A percentile compares a stretch with the other conserved stretches of the same genome.
phyloP scores from a whole-genome alignment of 2,797 vertebrate genomes.

The Hemibagrus guttatus region DNA sequence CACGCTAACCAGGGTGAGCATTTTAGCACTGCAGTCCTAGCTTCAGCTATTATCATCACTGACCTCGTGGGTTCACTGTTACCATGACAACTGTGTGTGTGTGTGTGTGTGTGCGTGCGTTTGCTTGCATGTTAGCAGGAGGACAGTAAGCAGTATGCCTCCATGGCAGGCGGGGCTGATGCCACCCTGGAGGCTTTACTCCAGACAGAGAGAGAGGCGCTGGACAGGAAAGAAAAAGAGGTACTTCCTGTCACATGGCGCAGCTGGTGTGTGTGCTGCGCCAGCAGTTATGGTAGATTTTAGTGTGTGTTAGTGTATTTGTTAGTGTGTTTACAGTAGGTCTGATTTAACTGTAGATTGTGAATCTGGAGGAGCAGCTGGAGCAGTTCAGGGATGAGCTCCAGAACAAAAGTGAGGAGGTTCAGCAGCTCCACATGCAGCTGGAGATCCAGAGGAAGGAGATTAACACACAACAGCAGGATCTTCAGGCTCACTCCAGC shows the following conservation, averaged over 20 bases:
- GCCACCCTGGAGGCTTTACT: conserved; percentile 87
- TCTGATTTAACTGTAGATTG: conserved; percentile 73
- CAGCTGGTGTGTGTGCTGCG: neutral
- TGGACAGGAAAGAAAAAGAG: conserved; percentile 98
- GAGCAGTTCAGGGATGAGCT: conserved; percentile 97
- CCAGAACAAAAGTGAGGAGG: conserved; percentile 98
- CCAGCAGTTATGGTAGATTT: neutral
- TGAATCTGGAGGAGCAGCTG: conserved; percentile 95
- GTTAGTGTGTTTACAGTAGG: neutral
- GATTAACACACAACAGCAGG: conserved; percentile 85
- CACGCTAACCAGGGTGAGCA: conserved; percentile 8
- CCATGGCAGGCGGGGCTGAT: conserved; percentile 73
- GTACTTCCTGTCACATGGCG: conserved; percentile 66
- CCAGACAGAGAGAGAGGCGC: conserved; percentile 93
- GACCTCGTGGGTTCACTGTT: neutral
- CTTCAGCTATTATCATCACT: conserved; percentile 35
- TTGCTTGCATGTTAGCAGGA: conserved; percentile 71
- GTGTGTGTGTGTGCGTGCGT: conserved; percentile 22
- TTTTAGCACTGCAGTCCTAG: neutral
- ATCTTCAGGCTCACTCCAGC: conserved; percentile 83
- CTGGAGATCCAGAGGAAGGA: conserved; percentile 96
- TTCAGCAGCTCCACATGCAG: conserved; percentile 97
- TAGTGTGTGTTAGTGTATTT: too few relatives aligned
- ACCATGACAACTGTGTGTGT: neutral
- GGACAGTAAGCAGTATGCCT: conserved; percentile 82